A percentile compares a stretch with the other conserved stretches of the same genome.
Evolutionary conservation across 2,888 invertebrate species (phyloP).

Genomic region (Caenorhabditis sinica): DNA sequence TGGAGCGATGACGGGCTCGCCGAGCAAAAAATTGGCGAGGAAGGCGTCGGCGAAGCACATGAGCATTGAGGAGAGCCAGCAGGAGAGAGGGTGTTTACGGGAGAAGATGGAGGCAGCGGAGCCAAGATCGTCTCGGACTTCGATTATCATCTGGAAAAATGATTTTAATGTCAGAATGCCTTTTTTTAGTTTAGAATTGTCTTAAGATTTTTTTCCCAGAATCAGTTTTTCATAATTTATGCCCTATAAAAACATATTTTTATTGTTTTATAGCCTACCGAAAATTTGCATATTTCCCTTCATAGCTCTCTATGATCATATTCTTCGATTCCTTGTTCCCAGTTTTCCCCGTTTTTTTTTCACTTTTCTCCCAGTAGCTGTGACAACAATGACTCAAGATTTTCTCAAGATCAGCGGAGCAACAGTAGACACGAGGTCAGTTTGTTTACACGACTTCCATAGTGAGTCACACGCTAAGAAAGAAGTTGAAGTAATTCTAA

Average conservation of each 20-base stretch:
- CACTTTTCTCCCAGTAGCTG: not conserved
- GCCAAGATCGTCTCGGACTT: slow-evolving; percentile 82
- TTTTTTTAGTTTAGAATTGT: no score
- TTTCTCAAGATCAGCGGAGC: not conserved
- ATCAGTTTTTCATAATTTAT: no score
- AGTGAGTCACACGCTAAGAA: not conserved
- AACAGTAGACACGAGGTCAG: slow-evolving; percentile 2
- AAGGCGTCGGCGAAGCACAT: slow-evolving; percentile 96
- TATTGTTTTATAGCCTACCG: no score
- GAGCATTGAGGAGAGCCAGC: slow-evolving; percentile 97
- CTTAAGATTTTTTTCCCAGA: no score
- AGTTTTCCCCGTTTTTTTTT: not conserved
- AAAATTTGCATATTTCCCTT: not conserved
- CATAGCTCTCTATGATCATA: not conserved
- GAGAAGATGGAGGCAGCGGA: slow-evolving; percentile 93
- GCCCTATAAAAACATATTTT: no score
- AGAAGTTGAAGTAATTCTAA: slow-evolving; percentile 15
- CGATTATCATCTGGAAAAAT: slow-evolving; percentile 79
- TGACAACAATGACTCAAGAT: slow-evolving; percentile 2
- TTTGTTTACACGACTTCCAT: not conserved
- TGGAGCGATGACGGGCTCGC: slow-evolving; percentile 96
- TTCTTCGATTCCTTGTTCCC: not conserved
- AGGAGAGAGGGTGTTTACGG: slow-evolving; percentile 96
- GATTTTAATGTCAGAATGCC: not conserved
- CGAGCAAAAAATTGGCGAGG: slow-evolving; percentile 94